phyloP scores from a whole-genome alignment of 2,113 vertebrate species.

The Tor tambroides region DNA sequence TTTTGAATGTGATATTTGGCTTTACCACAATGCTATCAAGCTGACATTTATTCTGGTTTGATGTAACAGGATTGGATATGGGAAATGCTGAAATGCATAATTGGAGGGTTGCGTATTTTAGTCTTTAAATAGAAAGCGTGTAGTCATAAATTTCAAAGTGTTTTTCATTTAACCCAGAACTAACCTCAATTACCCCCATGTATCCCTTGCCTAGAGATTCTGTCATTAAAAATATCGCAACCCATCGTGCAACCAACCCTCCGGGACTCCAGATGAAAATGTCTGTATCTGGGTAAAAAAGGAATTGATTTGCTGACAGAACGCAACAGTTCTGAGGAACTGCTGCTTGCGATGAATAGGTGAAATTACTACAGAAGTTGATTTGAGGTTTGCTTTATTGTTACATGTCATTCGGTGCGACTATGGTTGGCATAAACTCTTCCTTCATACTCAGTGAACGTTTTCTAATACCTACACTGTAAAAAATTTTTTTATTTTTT shows the following conservation, averaged over 20 bases:
- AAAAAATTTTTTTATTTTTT: not conserved
- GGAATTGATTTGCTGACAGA: not conserved
- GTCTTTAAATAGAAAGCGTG: not conserved
- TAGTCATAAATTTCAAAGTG: not conserved
- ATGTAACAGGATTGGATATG: not conserved
- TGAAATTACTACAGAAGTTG: not conserved
- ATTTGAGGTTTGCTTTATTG: not conserved
- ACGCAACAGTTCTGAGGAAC: not conserved
- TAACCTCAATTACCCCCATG: not conserved
- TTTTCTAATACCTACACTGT: not conserved
- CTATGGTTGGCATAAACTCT: not conserved
- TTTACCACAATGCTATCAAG: constrained; percentile 1
- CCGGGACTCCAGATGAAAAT: not conserved
- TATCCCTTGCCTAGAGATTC: not conserved
- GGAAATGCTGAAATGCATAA: constrained; percentile 12
- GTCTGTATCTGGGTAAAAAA: not conserved
- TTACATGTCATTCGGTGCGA: not conserved
- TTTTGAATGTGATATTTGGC: not conserved
- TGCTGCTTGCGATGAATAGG: not conserved
- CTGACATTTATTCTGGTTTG: constrained; percentile 7
- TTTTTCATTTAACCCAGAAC: not conserved
- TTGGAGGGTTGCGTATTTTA: not conserved
- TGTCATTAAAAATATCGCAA: not conserved
- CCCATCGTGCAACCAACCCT: not conserved
- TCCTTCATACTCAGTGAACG: not conserved